A percentile compares a stretch with the other conserved stretches of the same genome.
These are phyloP conservation scores for Gulo gulo DNA, from an alignment of 2,113 vertebrate species.

Conservation along the genomic window DNA sequence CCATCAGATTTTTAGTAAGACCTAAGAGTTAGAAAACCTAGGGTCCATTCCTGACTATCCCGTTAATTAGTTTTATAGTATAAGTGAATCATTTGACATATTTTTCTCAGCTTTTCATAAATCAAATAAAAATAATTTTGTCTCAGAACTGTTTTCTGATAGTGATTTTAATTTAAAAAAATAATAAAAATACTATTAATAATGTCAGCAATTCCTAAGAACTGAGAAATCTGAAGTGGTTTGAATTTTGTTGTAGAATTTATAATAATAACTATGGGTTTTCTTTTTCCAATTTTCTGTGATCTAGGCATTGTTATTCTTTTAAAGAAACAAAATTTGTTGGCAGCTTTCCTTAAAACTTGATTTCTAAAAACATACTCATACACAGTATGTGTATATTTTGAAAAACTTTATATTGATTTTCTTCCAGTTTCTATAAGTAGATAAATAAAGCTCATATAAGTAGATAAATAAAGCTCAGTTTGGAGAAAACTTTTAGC, in stretches of 20 bases:
- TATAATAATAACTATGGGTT: not conserved
- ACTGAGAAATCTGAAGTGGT: not conserved
- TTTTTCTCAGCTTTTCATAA: not conserved
- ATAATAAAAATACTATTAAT: not conserved
- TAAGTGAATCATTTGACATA: not conserved
- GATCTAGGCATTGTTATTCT: not conserved
- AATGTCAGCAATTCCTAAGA: not conserved
- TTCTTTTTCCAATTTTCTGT: not conserved
- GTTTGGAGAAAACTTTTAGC: not conserved
- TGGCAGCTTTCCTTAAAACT: not conserved
- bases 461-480: not conserved
- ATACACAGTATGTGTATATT: not conserved
- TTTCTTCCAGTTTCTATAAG: slow-evolving; percentile 5
- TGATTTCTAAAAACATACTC: not conserved
- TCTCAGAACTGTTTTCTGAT: not conserved
- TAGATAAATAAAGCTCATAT: not conserved
- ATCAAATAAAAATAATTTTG: not conserved
- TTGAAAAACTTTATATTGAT: not conserved
- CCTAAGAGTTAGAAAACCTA: slow-evolving; percentile 8
- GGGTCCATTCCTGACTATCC: not conserved
- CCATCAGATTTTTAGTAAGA: not conserved
- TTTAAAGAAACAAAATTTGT: not conserved
- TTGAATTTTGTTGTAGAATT: not conserved
- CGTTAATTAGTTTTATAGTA: not conserved
- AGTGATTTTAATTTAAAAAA: not conserved